Evolutionary conservation across 2,888 invertebrate genomes (phyloP).

Genomic region (Stomorhina lunata): DNA sequence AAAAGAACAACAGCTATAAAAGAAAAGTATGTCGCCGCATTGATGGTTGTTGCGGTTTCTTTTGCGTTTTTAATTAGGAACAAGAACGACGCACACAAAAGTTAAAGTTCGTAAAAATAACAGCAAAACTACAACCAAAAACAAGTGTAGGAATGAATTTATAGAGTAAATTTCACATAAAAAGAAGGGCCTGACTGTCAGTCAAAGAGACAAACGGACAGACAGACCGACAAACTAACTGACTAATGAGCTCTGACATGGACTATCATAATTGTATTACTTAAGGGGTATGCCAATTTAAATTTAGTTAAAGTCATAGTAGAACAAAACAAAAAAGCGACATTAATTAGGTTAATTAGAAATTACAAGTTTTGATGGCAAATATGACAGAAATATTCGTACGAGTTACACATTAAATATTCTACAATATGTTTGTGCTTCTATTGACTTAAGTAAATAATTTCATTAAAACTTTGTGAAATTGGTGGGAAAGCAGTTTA

Average conservation of each 20-base stretch:
- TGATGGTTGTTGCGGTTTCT: conserved; percentile 40
- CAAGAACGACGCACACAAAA: neutral
- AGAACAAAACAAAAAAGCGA: conserved; percentile 20
- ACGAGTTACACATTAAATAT: too few relatives aligned
- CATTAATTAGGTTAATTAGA: conserved; percentile 64
- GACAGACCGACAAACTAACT: neutral
- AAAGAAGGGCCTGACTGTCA: conserved; percentile 8
- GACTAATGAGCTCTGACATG: conserved; percentile 46
- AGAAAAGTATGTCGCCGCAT: conserved; percentile 24
- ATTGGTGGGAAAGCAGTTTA: too few relatives aligned
- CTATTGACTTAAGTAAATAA: neutral
- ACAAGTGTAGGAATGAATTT: neutral
- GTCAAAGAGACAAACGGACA: neutral
- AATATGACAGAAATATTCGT: neutral
- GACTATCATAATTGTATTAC: conserved; percentile 37
- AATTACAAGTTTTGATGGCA: conserved; percentile 41
- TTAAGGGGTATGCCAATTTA: conserved; percentile 41
- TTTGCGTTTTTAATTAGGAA: conserved; percentile 42
- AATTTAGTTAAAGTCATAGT: conserved; percentile 22
- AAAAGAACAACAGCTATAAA: conserved; percentile 9
- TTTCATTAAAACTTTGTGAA: neutral
- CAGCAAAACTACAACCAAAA: neutral
- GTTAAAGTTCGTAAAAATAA: conserved; percentile 8
- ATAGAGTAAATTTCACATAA: neutral
- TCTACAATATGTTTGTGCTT: neutral